A percentile compares a stretch with the other conserved stretches of the same genome.
Conservation (phyloP, 2,797 vertebrate genomes). For the Amazona ochrocephala region DNA sequence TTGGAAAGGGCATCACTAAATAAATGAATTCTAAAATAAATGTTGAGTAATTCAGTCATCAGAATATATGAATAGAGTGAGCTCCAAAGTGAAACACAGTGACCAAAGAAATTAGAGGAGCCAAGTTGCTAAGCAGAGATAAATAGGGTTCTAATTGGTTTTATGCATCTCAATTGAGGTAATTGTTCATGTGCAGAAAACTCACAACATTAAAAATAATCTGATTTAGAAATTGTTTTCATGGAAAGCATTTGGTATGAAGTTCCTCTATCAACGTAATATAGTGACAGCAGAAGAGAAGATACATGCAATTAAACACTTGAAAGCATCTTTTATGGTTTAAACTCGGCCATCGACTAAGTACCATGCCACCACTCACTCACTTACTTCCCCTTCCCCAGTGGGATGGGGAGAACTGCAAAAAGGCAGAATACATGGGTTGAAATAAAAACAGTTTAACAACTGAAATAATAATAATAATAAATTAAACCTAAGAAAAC, state of each 20-base stretch:
- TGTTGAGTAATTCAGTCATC: conserved; percentile 37
- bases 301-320: conserved; percentile 68
- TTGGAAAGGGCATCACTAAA: conserved; percentile 10
- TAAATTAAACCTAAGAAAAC: background rate
- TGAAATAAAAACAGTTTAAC: background rate
- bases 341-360: background rate
- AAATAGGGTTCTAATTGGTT: conserved; percentile 59
- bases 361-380: background rate
- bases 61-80: background rate
- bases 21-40: conserved; percentile 33
- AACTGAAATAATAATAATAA: background rate
- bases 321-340: conserved; percentile 8
- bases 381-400: background rate
- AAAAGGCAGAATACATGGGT: background rate
- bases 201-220: conserved; percentile 66
- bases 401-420: background rate
- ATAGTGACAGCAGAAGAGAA: conserved; percentile 35
- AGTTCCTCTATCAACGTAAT: conserved; percentile 13
- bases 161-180: conserved; percentile 65
- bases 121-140: conserved; percentile 50
- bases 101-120: conserved; percentile 53
- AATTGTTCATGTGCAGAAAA: conserved; percentile 61
- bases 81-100: background rate
- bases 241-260: conserved; percentile 38
- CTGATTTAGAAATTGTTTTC: conserved; percentile 72